Conservation (phyloP, 2,797 vertebrate species). For the Pangasius mekongensis region DNA sequence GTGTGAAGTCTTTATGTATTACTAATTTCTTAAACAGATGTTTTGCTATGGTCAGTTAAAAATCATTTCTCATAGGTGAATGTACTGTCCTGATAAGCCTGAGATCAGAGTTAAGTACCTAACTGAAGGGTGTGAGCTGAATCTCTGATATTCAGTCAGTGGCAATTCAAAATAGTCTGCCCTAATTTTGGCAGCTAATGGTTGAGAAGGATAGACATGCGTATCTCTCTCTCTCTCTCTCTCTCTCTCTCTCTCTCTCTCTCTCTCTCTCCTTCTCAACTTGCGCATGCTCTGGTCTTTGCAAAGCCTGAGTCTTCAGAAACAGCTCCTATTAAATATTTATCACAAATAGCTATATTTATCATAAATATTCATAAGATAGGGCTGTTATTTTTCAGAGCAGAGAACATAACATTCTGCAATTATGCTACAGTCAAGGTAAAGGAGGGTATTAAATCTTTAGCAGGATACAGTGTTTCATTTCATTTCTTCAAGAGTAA, state of each 20-base stretch:
- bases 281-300: slow-evolving; percentile 42
- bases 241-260: slow-evolving; percentile 33
- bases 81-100: neutral
- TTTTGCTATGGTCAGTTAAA: slow-evolving; percentile 1
- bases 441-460: slow-evolving; percentile 56
- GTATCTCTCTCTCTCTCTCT: slow-evolving; percentile 36
- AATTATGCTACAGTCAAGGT: slow-evolving; percentile 63
- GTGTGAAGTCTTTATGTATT: neutral
- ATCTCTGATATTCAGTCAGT: slow-evolving; percentile 33
- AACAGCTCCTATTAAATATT: slow-evolving; percentile 72
- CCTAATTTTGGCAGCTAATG: slow-evolving; percentile 39
- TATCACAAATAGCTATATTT: slow-evolving; percentile 70
- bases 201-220: slow-evolving; percentile 42
- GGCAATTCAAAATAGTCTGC: slow-evolving; percentile 37
- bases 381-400: slow-evolving; percentile 64
- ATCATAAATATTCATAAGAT: slow-evolving; percentile 74
- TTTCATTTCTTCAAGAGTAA: slow-evolving; percentile 46
- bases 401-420: slow-evolving; percentile 67
- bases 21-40: neutral
- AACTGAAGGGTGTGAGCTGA: slow-evolving; percentile 16
- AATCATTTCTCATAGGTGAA: neutral
- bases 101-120: neutral
- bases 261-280: slow-evolving; percentile 25
- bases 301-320: slow-evolving; percentile 56
- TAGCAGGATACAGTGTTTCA: slow-evolving; percentile 25